phyloP scores from a whole-genome alignment of 2,113 vertebrate species.

The Nothocercus julius region DNA sequence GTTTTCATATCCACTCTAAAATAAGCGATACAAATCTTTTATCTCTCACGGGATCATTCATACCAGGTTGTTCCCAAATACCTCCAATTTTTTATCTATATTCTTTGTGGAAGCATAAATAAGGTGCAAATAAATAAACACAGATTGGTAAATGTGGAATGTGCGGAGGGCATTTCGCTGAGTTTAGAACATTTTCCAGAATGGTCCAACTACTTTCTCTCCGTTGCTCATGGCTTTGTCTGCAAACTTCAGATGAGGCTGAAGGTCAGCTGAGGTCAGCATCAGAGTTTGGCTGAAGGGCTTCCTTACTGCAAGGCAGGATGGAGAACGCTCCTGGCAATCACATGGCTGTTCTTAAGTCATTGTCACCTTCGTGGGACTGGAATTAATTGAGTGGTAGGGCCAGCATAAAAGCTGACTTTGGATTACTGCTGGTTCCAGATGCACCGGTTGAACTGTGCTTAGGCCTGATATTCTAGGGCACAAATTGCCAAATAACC shows the following conservation, averaged over 20 bases:
- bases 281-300: background rate
- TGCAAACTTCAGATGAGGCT: background rate
- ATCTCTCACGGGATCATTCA: background rate
- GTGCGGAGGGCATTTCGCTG: accelerated
- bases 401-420: background rate
- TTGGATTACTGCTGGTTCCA: background rate
- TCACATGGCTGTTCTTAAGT: background rate
- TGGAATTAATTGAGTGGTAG: background rate
- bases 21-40: background rate
- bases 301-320: background rate
- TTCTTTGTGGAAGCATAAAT: background rate
- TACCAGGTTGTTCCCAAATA: background rate
- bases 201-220: background rate
- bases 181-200: background rate
- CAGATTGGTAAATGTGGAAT: background rate
- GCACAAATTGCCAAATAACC: background rate
- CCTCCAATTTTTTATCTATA: background rate
- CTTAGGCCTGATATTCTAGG: background rate
- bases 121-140: too few relatives aligned
- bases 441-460: background rate
- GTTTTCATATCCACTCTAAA: background rate
- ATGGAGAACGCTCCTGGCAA: background rate
- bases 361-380: background rate
- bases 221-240: background rate
- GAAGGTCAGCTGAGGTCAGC: background rate